Evolutionary conservation across 1,140 invertebrate species (phyloP).

Genomic region (Nephotettix cincticeps): DNA sequence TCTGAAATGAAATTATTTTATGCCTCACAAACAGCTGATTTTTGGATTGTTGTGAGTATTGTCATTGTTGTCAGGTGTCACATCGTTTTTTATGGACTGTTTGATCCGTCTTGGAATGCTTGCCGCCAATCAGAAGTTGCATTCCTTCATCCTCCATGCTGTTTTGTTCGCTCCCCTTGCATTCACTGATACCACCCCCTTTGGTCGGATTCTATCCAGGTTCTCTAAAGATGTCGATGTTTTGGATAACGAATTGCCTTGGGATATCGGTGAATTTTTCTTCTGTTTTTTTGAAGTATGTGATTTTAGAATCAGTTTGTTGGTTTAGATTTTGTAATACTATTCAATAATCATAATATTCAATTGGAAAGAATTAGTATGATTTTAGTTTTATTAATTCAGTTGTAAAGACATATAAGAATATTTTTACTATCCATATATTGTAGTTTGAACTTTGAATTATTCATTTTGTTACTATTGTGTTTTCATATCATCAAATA

Average conservation of each 20-base stretch:
- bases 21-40: too few relatives aligned
- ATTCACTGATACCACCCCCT: constrained; percentile 88
- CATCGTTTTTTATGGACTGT: constrained; percentile 68
- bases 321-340: too few relatives aligned
- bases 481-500: too few relatives aligned
- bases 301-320: constrained; percentile 29
- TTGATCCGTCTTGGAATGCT: constrained; percentile 68
- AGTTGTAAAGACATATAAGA: too few relatives aligned
- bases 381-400: too few relatives aligned
- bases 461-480: too few relatives aligned
- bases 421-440: too few relatives aligned
- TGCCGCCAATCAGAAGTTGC: constrained; percentile 70
- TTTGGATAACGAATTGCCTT: constrained; percentile 70
- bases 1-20: too few relatives aligned
- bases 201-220: constrained; percentile 81
- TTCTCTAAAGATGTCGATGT: constrained; percentile 71
- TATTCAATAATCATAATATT: too few relatives aligned
- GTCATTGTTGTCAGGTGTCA: constrained; percentile 57
- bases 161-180: constrained; percentile 72
- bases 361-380: too few relatives aligned
- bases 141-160: constrained; percentile 70
- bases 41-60: too few relatives aligned
- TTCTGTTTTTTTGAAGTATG: constrained; percentile 82
- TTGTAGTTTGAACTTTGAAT: too few relatives aligned
- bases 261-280: constrained; percentile 67